A percentile compares a stretch with the other conserved stretches of the same genome.
phyloP scores from a whole-genome alignment of 1,140 invertebrate species.

The Penaeus japonicus region DNA sequence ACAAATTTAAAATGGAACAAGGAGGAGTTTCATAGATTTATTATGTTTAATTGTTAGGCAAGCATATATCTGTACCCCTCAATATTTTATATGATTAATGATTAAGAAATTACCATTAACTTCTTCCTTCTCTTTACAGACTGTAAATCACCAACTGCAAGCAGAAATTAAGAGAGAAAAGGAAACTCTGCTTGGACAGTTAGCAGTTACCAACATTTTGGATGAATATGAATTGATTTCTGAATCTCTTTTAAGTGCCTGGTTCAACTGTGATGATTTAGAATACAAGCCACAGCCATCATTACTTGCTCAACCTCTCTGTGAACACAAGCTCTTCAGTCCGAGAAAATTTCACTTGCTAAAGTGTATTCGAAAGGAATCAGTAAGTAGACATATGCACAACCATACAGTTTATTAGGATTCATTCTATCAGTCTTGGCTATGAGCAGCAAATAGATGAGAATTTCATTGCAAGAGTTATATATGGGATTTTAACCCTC shows the following conservation, averaged over 20 bases:
- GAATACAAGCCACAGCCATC: slow-evolving; percentile 49
- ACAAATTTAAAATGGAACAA: too few species aligned
- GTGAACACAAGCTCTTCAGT: slow-evolving; percentile 52
- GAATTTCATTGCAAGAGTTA: too few species aligned
- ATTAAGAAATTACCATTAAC: too few species aligned
- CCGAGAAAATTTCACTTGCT: slow-evolving; percentile 43
- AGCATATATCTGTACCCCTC: too few species aligned
- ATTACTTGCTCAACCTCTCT: slow-evolving; percentile 43
- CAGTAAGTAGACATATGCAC: slow-evolving; percentile 14
- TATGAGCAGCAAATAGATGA: too few species aligned
- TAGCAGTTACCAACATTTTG: slow-evolving; percentile 33
- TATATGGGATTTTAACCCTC: too few species aligned
- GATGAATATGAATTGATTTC: slow-evolving; percentile 43
- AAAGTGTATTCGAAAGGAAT: slow-evolving; percentile 45
- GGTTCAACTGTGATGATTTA: slow-evolving; percentile 45
- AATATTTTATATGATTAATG: too few species aligned
- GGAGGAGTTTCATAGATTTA: too few species aligned
- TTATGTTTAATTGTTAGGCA: too few species aligned
- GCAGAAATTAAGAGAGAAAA: slow-evolving; percentile 48
- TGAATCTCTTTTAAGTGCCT: slow-evolving; percentile 50
- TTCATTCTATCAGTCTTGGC: too few species aligned
- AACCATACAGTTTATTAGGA: too few species aligned
- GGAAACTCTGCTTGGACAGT: slow-evolving; percentile 20
- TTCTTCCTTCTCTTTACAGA: slow-evolving; percentile 15
- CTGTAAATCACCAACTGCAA: slow-evolving; percentile 43